These are phyloP conservation scores for Zelostemma sp. DNA, from an alignment of 1,140 invertebrate genomes.

Conservation along the genomic window DNA sequence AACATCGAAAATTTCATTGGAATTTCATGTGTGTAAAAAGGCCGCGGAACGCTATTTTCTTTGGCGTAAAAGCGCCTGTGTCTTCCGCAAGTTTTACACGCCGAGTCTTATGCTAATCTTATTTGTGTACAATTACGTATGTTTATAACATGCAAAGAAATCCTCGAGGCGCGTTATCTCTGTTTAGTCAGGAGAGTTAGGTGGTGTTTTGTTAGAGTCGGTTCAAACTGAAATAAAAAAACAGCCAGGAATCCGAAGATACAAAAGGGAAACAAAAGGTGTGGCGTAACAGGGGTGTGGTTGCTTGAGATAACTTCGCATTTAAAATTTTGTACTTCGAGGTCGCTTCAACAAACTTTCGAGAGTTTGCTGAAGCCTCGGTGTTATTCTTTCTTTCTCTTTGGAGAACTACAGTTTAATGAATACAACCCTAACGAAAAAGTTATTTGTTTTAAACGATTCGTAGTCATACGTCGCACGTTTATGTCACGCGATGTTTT, in stretches of 20 bases:
- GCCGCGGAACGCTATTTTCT: slow-evolving; percentile 46
- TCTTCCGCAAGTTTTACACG: slow-evolving; percentile 48
- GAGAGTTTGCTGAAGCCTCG: neutral
- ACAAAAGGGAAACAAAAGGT: slow-evolving; percentile 40
- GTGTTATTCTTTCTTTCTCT: too few species aligned
- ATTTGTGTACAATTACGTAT: slow-evolving; percentile 71
- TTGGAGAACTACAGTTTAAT: too few species aligned
- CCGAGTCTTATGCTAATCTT: slow-evolving; percentile 69
- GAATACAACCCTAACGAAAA: too few species aligned
- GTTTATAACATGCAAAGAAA: slow-evolving; percentile 72
- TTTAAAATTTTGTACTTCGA: neutral
- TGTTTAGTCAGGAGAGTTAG: slow-evolving; percentile 69
- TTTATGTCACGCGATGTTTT: slow-evolving; percentile 35
- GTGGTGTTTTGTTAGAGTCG: slow-evolving; percentile 49
- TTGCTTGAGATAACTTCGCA: neutral
- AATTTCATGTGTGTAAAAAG: slow-evolving; percentile 40
- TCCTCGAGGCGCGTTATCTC: slow-evolving; percentile 65
- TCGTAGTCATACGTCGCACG: slow-evolving; percentile 9
- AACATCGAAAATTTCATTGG: slow-evolving; percentile 31
- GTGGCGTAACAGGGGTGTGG: neutral
- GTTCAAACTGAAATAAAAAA: slow-evolving; percentile 45
- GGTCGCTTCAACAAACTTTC: neutral
- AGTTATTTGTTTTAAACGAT: neutral
- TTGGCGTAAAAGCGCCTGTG: slow-evolving; percentile 45
- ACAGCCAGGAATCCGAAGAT: slow-evolving; percentile 30